Base-by-base conservation (phyloP, 2,113 vertebrate species). In the Glaucidium brasilianum region DNA sequence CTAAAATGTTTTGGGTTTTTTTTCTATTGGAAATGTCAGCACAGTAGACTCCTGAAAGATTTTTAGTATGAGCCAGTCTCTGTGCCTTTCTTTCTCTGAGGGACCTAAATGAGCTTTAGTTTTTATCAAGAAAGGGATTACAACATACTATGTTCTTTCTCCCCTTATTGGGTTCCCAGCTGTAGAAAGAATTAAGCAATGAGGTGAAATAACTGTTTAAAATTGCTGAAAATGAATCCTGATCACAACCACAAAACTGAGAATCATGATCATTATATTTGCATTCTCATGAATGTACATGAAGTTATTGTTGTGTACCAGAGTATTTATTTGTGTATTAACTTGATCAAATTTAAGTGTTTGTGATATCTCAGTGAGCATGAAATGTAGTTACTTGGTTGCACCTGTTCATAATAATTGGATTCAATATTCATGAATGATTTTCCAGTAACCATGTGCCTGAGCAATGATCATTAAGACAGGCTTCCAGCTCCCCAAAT, bases 201-300 rank as follows among this genome's bases (percentile, higher is more conserved):
- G 68, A 96, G 25, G 74, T 86, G 74, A 96, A 98, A 97, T 97
- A 90, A 97, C 95, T 97, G 83, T 79, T 94, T 84, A 64, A 96
- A 95, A 97, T 96, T 90, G 60, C 75, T 92, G 87, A 92, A 97
- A 97, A 96, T 85, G 37, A 97, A 66, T 80, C 62, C 91, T 93
- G 94, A 97, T 97, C 91, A 90, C 39, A 88, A 75, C 79, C 77
- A 84, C 72, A 72, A 81, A 94, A 52, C 81, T 37, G 52, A 93
- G 90, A 74, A 62, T 47, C 59, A 63, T 43, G 27, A 83, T 86
- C 85, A 43, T 69, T 83, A 1, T 41, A 93, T 98, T 94, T 98
- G 74, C 93, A 93, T 96, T 96, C 97, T 95, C 89, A 87, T 95
- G 92, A 93, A 94, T 87, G 68, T 85, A 66, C 90, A 82, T 94